phyloP scores from a whole-genome alignment of 2,113 vertebrate species.

The Argyrosomus japonicus region DNA sequence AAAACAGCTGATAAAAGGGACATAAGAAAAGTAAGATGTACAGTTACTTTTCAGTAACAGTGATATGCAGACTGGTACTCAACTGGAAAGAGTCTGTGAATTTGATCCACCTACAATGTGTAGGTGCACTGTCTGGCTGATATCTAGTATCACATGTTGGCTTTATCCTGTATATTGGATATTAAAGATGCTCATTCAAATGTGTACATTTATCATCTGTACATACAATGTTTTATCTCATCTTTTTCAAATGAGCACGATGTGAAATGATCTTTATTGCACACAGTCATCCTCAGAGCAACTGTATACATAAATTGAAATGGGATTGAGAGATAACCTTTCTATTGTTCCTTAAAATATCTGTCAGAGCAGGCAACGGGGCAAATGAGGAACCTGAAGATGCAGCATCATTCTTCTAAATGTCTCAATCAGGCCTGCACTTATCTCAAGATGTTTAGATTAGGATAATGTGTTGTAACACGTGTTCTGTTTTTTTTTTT shows the following conservation, averaged over 20 bases:
- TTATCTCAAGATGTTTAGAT: conserved; percentile 67
- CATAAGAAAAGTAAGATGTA: not conserved
- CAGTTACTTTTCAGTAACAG: not conserved
- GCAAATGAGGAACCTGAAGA: conserved; percentile 74
- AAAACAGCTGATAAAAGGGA: not conserved
- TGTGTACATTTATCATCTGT: not conserved
- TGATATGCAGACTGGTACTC: not conserved
- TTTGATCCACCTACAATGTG: not conserved
- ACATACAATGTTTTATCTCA: not conserved
- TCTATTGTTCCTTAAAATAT: conserved; percentile 16
- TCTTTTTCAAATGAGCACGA: not conserved
- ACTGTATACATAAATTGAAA: not conserved
- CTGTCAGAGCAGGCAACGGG: conserved; percentile 14
- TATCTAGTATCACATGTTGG: not conserved
- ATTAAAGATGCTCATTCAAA: not conserved
- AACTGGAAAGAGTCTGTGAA: not conserved
- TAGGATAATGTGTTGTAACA: conserved; percentile 66
- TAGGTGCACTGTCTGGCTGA: not conserved
- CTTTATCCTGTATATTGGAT: not conserved
- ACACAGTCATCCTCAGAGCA: not conserved
- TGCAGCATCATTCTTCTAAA: conserved; percentile 71
- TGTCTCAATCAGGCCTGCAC: conserved; percentile 48
- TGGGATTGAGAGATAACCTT: conserved; percentile 12
- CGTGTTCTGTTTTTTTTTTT: not conserved
- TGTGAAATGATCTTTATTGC: not conserved